Conservation (phyloP, 1,140 invertebrate genomes). For the Papilio aristodemus region DNA sequence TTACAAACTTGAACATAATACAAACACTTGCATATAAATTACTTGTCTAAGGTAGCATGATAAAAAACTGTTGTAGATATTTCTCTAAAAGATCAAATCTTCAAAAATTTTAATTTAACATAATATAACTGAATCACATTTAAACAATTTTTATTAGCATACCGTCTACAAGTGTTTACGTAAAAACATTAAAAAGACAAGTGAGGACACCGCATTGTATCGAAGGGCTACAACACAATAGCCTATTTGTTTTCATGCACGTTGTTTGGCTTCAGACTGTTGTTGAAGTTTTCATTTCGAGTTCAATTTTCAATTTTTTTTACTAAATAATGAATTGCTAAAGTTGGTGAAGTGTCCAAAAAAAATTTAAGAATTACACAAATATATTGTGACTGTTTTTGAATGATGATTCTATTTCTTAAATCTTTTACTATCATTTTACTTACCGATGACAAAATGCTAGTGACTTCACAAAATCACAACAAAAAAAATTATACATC, state of each 20-base stretch:
- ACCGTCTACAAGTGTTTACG: neutral
- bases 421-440: neutral
- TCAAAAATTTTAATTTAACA: too few relatives aligned
- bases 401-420: too few relatives aligned
- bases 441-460: conserved; percentile 47
- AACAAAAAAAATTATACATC: conserved; percentile 30
- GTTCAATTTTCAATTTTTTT: conserved; percentile 13
- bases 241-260: conserved; percentile 11
- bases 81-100: too few relatives aligned
- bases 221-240: conserved; percentile 7
- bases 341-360: neutral
- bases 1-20: too few relatives aligned
- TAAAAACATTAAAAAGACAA: conserved; percentile 2
- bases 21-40: too few relatives aligned
- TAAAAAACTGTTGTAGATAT: too few relatives aligned
- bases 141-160: neutral
- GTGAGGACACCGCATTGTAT: neutral
- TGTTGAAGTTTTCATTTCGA: conserved; percentile 17
- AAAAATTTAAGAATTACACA: neutral
- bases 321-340: neutral
- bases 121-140: neutral
- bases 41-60: too few relatives aligned
- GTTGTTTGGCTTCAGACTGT: conserved; percentile 27
- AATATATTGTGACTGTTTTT: neutral
- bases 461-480: conserved; percentile 34